A percentile compares a stretch with the other conserved stretches of the same genome.
These are phyloP conservation scores for Gallinago media DNA, from an alignment of 2,113 vertebrate genomes.

Conservation along the genomic window DNA sequence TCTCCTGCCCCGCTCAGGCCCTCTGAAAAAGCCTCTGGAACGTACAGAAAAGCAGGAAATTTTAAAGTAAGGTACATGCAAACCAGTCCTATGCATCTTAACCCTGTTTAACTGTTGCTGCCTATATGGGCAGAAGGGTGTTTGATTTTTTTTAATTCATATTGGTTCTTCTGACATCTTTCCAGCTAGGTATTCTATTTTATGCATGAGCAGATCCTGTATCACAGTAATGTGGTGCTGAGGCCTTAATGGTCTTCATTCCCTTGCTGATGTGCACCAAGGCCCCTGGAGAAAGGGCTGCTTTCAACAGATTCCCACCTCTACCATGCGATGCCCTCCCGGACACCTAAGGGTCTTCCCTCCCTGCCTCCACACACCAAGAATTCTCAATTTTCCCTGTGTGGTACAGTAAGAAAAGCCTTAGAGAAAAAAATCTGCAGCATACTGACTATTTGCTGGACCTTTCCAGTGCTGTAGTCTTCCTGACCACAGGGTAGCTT, in stretches of 20 bases:
- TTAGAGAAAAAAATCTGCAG: neutral
- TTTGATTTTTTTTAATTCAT: neutral
- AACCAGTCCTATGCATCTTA: neutral
- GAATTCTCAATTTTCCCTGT: neutral
- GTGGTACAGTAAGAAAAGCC: neutral
- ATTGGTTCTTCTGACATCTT: neutral
- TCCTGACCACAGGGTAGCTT: neutral
- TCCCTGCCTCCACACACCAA: neutral
- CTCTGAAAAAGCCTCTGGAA: neutral
- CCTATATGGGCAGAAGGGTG: neutral
- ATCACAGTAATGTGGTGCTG: neutral
- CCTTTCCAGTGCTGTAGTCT: neutral
- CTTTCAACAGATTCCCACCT: neutral
- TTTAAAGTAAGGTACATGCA: neutral
- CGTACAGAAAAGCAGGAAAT: neutral
- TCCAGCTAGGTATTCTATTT: neutral
- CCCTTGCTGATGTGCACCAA: neutral
- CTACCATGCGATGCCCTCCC: neutral
- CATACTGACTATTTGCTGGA: neutral
- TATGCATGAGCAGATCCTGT: neutral
- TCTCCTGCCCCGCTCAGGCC: no score
- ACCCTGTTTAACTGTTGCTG: neutral
- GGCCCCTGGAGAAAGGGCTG: neutral
- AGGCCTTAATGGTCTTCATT: neutral
- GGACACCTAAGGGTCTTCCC: neutral